These are phyloP conservation scores for Melanotaenia nigrans DNA, from an alignment of 2,797 vertebrate species.

Conservation along the genomic window DNA sequence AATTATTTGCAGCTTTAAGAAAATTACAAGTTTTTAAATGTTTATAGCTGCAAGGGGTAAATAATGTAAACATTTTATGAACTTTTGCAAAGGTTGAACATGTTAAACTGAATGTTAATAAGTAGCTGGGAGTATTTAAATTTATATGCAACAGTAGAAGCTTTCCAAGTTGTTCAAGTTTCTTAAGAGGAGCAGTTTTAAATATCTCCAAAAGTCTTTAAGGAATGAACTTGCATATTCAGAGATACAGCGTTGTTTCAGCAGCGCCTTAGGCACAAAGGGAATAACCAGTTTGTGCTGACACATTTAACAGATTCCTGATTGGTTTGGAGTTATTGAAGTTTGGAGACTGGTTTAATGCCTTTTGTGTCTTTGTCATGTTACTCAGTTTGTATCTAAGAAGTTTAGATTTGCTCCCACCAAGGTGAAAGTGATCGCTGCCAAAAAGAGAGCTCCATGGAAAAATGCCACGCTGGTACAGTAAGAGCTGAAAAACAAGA, in stretches of 20 bases:
- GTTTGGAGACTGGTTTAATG: background rate
- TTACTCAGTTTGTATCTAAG: no score
- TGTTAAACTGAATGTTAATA: conserved; percentile 10
- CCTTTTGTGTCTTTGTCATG: no score
- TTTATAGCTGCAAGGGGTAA: conserved; percentile 4
- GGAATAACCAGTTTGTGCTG: background rate
- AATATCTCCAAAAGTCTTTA: background rate
- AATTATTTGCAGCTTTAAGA: conserved; percentile 31
- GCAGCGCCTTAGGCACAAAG: background rate
- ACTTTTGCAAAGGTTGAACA: conserved; percentile 19
- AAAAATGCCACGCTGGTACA: no score
- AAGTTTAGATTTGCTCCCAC: no score
- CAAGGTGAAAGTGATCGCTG: no score
- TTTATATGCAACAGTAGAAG: conserved; percentile 1
- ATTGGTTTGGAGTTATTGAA: background rate
- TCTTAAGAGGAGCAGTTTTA: background rate
- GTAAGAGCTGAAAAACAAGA: no score
- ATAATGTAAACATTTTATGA: conserved; percentile 28
- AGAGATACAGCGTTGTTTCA: background rate
- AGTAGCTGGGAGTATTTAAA: conserved; percentile 1
- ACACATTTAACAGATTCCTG: background rate
- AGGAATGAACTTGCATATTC: background rate
- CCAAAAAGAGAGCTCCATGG: no score
- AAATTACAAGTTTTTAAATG: conserved; percentile 24
- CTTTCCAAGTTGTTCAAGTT: background rate